Evolutionary conservation across 2,113 vertebrate genomes (phyloP), one percentile per base, ranked within the genome.

Genomic region (Mola mola): DNA sequence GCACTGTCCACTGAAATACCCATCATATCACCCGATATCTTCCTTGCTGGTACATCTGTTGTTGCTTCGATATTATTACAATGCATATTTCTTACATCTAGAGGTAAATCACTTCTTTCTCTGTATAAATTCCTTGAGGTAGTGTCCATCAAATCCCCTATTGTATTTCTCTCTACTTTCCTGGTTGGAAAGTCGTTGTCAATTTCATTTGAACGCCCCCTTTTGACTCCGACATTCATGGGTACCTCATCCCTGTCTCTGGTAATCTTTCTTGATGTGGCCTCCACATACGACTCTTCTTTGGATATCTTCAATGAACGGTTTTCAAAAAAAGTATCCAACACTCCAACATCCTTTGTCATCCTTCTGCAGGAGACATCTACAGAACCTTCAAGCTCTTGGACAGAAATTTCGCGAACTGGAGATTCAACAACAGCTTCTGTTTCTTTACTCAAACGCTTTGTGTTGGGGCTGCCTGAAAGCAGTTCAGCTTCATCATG

Each of bases 401-500:
- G 77, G 21, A 59, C 16, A 22, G 55, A 74, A 13, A 62, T 26
- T 73, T 75, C 87, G 36, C 22, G 31, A 63, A 80, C 20, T 40
- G 82, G 75, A 26, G 28, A 34, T 62, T 86, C 78, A 63, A 59
- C 20, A 46, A 24, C 36, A 56, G 37, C 34, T 8, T 88, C 88
- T 5, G 29, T 9, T 29, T 88, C 75, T 56, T 78, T 83, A 28
- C 47, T 72, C 34, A 70, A 52, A 55, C 72, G 33, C 29, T 81
- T 91, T 46, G 58, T 24, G 8, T 73, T 28, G 15, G 72, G 64
- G 25, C 42, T 55, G 31, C 90, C 85, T 36, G 77, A 22, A 22
- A 81, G 62, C n/a, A 65, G 12, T 17, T 91, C 88, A 16, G 81
- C 31, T n/a, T 89, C 88, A 42, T 89, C 71, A 3, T 62, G 59